Evolutionary conservation across 2,113 vertebrate species (phyloP), one percentile per base, ranked within the genome.

Genomic region (Pygoscelis antarcticus): DNA sequence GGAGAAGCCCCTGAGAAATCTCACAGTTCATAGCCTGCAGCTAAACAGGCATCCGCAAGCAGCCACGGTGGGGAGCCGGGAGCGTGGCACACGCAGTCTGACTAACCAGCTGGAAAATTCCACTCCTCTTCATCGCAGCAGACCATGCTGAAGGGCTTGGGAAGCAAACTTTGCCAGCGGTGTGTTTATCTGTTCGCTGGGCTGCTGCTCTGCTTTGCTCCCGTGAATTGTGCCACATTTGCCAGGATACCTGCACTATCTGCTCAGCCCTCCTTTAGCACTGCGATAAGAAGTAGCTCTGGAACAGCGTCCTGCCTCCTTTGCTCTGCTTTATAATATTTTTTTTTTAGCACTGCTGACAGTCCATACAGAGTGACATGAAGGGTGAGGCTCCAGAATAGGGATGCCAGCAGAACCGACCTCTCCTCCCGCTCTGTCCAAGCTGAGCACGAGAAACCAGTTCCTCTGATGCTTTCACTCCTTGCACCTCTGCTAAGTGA

Each of bases 1-100:
- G 90, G 92, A 94, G 95, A 97, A 96, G 87, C 96, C 96, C 96
- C 96, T 94, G 96, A 97, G 96, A 94, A 93, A 97, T 97, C 93
- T 96, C 90, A 65, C 57, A 4, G 90, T 72, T 96, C 84, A 54
- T 90, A 87, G 96, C 96, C 96, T 29, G 96, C 74, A 80, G 96
- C 96, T 61, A 96, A 84, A 42, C 10, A 22, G 84, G 96, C 93
- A 94, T 32, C 70, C 2, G 71, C 83, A 20, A 62, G 91, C 93
- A 72, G 92, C 49, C 81, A 60, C 22, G 36, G 40, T 13, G 40
- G 57, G 83, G 60, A 92, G 80, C 68, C 2, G 1, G 80, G 64
- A 81, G 81, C 6, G 6, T 49, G 90, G 91, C 70, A 79, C 8
- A 1, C 4, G 4, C 81, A 25, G 40, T 14, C 78, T 32, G 65